Evolutionary conservation across 2,113 vertebrate genomes (phyloP).

Genomic region (Cinclus mexicanus): DNA sequence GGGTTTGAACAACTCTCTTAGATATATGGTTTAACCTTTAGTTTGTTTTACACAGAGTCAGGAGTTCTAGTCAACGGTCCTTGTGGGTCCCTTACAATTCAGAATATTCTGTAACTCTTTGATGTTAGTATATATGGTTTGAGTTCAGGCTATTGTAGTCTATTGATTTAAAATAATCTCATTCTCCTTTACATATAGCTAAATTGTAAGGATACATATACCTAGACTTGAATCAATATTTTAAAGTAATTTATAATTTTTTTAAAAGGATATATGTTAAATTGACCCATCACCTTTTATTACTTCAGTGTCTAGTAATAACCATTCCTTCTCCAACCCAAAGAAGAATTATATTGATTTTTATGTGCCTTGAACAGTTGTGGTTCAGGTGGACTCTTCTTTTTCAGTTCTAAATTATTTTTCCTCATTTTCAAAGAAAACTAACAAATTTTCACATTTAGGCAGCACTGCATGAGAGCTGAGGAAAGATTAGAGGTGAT

Average conservation of each 20-base stretch:
- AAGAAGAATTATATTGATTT: not conserved
- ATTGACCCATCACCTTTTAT: not conserved
- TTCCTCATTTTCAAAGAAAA: not conserved
- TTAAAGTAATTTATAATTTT: not conserved
- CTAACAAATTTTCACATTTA: not conserved
- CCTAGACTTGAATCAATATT: not conserved
- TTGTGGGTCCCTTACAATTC: not conserved
- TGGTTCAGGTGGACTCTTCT: not conserved
- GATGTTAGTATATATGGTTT: not conserved
- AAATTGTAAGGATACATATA: not conserved
- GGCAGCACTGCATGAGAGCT: not conserved
- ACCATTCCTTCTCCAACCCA: not conserved
- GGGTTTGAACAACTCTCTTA: not conserved
- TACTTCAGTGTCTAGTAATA: not conserved
- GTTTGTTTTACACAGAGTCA: not conserved
- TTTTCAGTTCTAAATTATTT: not conserved
- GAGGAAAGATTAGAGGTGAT: not conserved
- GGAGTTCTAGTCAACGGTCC: not conserved
- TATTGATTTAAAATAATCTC: accelerated
- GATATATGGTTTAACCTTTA: not conserved
- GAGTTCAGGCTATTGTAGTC: not conserved
- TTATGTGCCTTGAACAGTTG: not conserved
- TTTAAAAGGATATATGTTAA: not conserved
- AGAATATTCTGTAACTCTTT: not conserved
- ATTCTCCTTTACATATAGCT: not conserved